Evolutionary conservation across 2,797 vertebrate species (phyloP).

Genomic region (Sebastes matsubarae): DNA sequence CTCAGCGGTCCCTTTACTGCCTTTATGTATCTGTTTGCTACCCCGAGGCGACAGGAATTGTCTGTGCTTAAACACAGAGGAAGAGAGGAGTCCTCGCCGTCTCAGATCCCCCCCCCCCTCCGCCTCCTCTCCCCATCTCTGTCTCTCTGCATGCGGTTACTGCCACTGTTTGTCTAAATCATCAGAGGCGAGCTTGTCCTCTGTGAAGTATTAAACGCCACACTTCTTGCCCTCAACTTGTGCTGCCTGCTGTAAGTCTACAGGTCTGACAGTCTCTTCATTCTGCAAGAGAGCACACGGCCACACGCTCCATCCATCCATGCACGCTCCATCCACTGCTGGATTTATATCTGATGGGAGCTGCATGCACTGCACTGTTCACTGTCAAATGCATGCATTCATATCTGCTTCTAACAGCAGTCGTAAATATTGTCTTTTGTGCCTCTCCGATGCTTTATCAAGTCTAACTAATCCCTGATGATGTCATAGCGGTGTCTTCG

Average conservation of each 20-base stretch:
- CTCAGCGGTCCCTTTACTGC: constrained; percentile 57
- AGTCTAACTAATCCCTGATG: neutral
- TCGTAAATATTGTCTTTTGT: neutral
- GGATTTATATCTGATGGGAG: neutral
- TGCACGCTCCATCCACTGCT: neutral
- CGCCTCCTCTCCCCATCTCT: neutral
- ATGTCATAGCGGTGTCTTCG: neutral
- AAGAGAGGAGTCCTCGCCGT: constrained; percentile 42
- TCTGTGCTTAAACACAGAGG: constrained; percentile 69
- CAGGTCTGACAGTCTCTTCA: constrained; percentile 41
- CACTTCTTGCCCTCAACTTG: constrained; percentile 35
- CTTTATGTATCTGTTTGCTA: constrained; percentile 70
- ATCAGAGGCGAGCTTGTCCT: constrained; percentile 59
- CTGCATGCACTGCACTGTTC: neutral
- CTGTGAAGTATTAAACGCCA: constrained; percentile 60
- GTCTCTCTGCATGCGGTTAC: constrained; percentile 42
- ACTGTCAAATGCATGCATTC: neutral
- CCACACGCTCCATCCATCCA: neutral
- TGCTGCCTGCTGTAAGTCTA: constrained; percentile 30
- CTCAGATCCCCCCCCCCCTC: constrained; percentile 2
- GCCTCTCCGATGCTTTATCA: neutral
- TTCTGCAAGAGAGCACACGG: constrained; percentile 12
- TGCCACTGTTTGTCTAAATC: constrained; percentile 66
- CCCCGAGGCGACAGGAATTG: constrained; percentile 68
- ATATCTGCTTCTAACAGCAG: too few species aligned